Base-by-base conservation (phyloP, 2,113 vertebrate genomes). In the Thinocorus orbignyianus region DNA sequence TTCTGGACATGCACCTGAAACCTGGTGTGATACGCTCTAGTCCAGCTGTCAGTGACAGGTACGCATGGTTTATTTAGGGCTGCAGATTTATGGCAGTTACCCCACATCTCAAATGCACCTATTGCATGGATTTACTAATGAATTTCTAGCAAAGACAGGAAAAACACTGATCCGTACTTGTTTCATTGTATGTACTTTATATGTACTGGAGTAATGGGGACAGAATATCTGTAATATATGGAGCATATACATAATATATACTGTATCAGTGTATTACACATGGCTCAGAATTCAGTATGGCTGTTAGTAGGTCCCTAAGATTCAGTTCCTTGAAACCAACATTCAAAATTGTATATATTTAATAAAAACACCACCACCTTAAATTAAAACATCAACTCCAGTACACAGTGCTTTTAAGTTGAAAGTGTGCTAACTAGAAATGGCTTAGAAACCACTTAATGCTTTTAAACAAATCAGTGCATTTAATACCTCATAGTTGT, bases 401-500 rank as follows among this genome's bases (percentile, higher is more conserved):
- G n/a, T 76, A 71, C 28, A 35, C 1, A 2, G 17, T 86, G 58
- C 10, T 80, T 94, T 86, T 76, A 31, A 80, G 37, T 20, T 88
- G 24, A 60, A 92, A 93, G 28, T 54, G 30, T 94, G 69, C 69
- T 72, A 61, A 73, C 55, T 91, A 71, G 35, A 52, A 92, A 44
- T 8, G 64, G 26, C 69, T 88, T 70, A 88, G 72, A 82, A 86
- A 82, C 25, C 10, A 82, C 7, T 25, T 15, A 48, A 24, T 65
- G n/a, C 37, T 97, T 81, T 65, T 42, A 91, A 95, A 60, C 15
- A 82, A 82, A 85, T 80, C 26, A 64, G 25, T 86, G 16, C 33
- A 24, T 79, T 84, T n/a, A 92, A 69, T 98, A 99, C 99, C 99
- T 99, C 98, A 77, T 99, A 99, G 97, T 99, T 99, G 98, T 99